phyloP scores from a whole-genome alignment of 2,113 vertebrate species.

The Maccullochella peelii region DNA sequence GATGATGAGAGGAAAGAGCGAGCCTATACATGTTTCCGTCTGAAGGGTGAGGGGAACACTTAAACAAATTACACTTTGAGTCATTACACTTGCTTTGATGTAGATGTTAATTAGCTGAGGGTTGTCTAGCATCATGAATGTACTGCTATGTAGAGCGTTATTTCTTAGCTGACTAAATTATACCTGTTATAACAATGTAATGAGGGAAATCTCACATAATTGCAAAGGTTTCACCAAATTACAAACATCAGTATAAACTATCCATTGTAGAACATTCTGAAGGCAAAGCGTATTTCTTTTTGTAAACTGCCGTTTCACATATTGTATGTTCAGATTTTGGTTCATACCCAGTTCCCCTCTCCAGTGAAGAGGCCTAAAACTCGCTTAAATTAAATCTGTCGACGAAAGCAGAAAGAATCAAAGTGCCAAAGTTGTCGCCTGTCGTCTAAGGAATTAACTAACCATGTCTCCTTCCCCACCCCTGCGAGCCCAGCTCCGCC shows the following conservation, averaged over 20 bases:
- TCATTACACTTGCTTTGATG: slow-evolving; percentile 43
- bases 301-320: slow-evolving; percentile 9
- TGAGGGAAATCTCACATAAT: background rate
- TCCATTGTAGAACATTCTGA: background rate
- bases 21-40: background rate
- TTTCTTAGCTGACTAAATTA: slow-evolving; percentile 15
- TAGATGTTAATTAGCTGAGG: slow-evolving; percentile 23
- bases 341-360: background rate
- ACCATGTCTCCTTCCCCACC: slow-evolving; percentile 72
- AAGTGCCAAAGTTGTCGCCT: slow-evolving; percentile 61
- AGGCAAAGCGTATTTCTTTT: background rate
- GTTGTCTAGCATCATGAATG: background rate
- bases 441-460: slow-evolving; percentile 67
- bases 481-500: slow-evolving; percentile 60
- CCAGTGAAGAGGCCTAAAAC: background rate
- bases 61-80: slow-evolving; percentile 26
- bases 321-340: slow-evolving; percentile 1
- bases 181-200: slow-evolving; percentile 4
- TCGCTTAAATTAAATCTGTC: slow-evolving; percentile 29
- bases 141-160: background rate
- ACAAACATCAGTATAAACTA: background rate
- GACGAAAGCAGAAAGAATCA: slow-evolving; percentile 30
- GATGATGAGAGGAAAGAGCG: background rate
- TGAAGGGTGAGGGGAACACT: background rate
- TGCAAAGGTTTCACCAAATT: slow-evolving; percentile 6